Base-by-base conservation (phyloP, 2,797 vertebrate species). In the Danio choprae region DNA sequence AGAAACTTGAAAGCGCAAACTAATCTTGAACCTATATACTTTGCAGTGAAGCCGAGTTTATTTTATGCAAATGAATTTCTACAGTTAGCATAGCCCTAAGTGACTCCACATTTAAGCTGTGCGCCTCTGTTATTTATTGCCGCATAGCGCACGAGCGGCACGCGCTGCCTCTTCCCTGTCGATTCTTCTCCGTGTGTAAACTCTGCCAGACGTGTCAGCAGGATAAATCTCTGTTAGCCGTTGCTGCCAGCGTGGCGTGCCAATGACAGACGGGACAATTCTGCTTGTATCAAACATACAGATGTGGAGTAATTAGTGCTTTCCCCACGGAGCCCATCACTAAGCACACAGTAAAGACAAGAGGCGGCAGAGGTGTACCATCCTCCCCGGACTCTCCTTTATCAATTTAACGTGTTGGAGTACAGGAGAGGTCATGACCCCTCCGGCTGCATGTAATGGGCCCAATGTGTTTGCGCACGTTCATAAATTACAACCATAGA, bases 251-350 rank as follows among this genome's bases (percentile, higher is more conserved):
- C 95, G 82, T 95, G 95, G 95, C 94, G 94, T 95, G 94, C 94
- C 92, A 94, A 94, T 96, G 95, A 97, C 96, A 98, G 97, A 98
- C 97, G 96, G 96, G 96, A 96, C 95, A 96, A 98, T 97, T 98
- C 96, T 95, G 88, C 89, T 87, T 92, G 96, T 97, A 97, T 98
- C 96, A 98, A 98, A 99, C 98, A 98, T 98, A 98, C 97, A 99
- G 97, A 99, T 98, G 97, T 97, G 96, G 93, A 95, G 96, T 99
- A 98, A 99, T 98, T 98, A 99, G 97, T 98, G 96, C 92, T 95
- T 96, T 97, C 98, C 97, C 97, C 97, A 96, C 92, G 77, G 96
- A 97, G 95, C 94, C 97, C 95, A 95, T 98, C 96, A 94, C 95
- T 93, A 78, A 92, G 84, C 89, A 86, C 94, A 94, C 95, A 95